Base-by-base conservation (phyloP, 2,113 vertebrate genomes). In the Uropsilus gracilis region DNA sequence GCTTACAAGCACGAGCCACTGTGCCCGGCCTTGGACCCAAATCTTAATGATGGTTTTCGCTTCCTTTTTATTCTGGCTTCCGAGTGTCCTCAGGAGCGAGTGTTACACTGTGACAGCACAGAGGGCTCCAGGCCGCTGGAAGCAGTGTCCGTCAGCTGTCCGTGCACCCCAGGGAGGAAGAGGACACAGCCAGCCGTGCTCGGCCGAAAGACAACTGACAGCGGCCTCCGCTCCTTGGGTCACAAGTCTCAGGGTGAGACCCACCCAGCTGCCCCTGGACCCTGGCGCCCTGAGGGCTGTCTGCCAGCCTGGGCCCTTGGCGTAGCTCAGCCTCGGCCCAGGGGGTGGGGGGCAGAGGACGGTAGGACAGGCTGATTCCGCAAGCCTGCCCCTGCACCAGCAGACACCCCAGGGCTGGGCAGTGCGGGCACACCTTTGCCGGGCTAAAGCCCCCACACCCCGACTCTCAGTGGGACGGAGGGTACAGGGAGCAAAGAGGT, bases 281-380 rank as follows among this genome's bases (percentile, higher is more conserved):
- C 48, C 26, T 5, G 12, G 44, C 0, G 1, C 12, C 42, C 4
- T 18, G 59, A 68, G 28, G 28, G 24, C 32, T 6, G 10, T 16
- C 42, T 22, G 42, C 5, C 3, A n/a, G 46, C 34, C 9, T 16
- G 1, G 11, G 63, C 10, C 34, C 53, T 59, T 16, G 28, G 30
- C 24, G 11, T 59, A 71, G 37, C 32, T 46, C n/a, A 28, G 81
- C 39, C 16, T 59, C 32, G 1, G 37, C 30, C 48, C n/a, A n/a
- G n/a, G n/a, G n/a, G n/a, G n/a, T n/a, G n/a, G n/a, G n/a, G n/a
- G 22, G 57, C 76, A 6, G 18, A 66, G 77, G 32, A 4, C 32
- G 24, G 24, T n/a, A 82, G 34, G n/a, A 53, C 39, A 32, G 22
- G n/a, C 39, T 20, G 11, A 12, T 39, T 44, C 12, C 28, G 8